These are phyloP conservation scores for Leptothorax acervorum DNA, from an alignment of 2,888 invertebrate species.

Conservation along the genomic window DNA sequence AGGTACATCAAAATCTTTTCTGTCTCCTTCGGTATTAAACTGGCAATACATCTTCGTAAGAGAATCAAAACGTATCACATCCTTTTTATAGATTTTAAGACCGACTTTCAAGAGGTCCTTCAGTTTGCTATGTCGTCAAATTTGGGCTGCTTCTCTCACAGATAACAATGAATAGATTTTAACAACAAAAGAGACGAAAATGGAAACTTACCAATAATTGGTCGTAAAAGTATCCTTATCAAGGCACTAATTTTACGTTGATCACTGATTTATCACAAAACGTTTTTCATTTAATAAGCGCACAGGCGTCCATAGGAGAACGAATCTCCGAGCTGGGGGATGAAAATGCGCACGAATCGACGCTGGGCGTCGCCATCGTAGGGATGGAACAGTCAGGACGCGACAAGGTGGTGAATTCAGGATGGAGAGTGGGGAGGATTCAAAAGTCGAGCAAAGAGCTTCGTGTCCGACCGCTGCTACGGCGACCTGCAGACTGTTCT, in stretches of 20 bases:
- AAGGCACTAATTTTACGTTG: slow-evolving; percentile 3
- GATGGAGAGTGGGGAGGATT: slow-evolving; percentile 59
- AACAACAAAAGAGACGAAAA: not conserved
- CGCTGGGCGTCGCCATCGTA: slow-evolving; percentile 84
- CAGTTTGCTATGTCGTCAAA: not conserved
- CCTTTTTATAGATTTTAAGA: not conserved
- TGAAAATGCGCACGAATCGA: slow-evolving; percentile 71
- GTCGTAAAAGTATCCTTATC: not conserved
- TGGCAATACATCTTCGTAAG: not conserved
- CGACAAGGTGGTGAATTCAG: slow-evolving; percentile 65
- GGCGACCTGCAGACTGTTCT: slow-evolving; percentile 83
- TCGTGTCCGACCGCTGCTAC: slow-evolving; percentile 80
- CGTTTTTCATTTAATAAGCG: slow-evolving; percentile 10
- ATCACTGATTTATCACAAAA: slow-evolving; percentile 40
- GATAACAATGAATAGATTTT: not conserved
- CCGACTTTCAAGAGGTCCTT: not conserved
- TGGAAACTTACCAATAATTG: slow-evolving; percentile 30
- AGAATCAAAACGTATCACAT: not conserved
- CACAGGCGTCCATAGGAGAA: slow-evolving; percentile 63
- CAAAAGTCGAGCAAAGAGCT: slow-evolving; percentile 50
- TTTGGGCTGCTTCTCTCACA: not conserved
- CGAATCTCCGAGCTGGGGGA: slow-evolving; percentile 79
- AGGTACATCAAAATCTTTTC: not conserved
- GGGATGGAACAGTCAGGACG: slow-evolving; percentile 75
- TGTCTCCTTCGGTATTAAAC: not conserved